These are phyloP conservation scores for Baryphthengus martii DNA, from an alignment of 2,113 vertebrate genomes.

Conservation along the genomic window DNA sequence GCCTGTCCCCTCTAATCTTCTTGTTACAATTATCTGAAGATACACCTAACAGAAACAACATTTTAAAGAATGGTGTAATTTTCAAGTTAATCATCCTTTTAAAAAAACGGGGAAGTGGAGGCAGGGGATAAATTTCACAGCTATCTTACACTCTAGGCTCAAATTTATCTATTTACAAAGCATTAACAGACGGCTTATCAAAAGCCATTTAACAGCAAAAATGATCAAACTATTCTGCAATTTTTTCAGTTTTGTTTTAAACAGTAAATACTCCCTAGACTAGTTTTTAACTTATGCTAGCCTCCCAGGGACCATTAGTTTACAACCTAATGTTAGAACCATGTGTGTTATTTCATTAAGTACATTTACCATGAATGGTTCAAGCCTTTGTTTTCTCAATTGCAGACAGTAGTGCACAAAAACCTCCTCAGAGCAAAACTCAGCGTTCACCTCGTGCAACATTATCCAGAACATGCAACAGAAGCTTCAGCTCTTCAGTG, in stretches of 20 bases:
- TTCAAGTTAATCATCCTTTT: constrained; percentile 9
- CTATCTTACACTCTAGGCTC: constrained; percentile 2
- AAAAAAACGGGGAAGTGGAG: background rate
- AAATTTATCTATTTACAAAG: constrained; percentile 46
- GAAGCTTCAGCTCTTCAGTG: background rate
- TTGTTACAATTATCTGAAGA: background rate
- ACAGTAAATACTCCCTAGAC: constrained; percentile 15
- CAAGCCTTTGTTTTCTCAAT: constrained; percentile 1
- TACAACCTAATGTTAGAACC: constrained; percentile 17
- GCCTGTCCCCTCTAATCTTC: background rate
- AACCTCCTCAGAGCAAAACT: background rate
- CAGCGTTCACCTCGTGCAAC: background rate
- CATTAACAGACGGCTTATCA: constrained; percentile 43
- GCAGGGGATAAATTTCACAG: background rate
- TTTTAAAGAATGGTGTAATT: background rate
- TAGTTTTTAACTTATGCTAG: constrained; percentile 38
- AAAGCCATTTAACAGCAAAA: constrained; percentile 47
- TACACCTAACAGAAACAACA: background rate
- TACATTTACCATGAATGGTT: background rate
- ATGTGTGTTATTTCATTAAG: background rate
- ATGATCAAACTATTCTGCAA: background rate
- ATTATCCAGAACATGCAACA: background rate
- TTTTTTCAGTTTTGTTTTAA: background rate
- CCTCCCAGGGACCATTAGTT: constrained; percentile 33
- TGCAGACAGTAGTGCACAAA: background rate